Percentiles rank a stretch among this genome's conserved stretches.
Evolutionary conservation across 2,888 invertebrate genomes (phyloP).

Genomic region (Pachydiplax longipennis): DNA sequence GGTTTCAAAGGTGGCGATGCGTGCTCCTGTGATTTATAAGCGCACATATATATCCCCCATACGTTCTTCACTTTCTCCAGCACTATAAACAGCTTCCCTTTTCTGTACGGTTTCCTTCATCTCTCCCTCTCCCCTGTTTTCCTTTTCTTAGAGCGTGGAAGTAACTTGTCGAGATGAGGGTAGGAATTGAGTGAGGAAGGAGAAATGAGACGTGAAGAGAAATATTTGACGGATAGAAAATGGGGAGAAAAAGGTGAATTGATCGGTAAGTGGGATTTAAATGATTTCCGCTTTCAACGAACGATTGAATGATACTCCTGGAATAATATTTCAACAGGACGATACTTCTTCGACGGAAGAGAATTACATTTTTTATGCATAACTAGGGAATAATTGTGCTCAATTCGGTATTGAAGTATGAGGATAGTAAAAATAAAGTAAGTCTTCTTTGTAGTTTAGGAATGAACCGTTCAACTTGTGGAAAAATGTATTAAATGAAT

Average conservation of each 20-base stretch:
- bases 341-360: too few species aligned
- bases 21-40: conserved; percentile 7
- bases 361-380: too few species aligned
- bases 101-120: not conserved
- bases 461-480: too few species aligned
- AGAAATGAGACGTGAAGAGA: not conserved
- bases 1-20: conserved; percentile 14
- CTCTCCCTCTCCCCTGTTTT: not conserved
- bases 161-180: conserved; percentile 7
- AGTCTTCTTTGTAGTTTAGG: too few species aligned
- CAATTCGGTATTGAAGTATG: too few species aligned
- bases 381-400: too few species aligned
- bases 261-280: not conserved
- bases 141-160: not conserved
- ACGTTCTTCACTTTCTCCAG: not conserved
- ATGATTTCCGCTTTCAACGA: too few species aligned
- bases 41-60: not conserved
- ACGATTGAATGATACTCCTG: too few species aligned
- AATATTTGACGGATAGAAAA: not conserved
- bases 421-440: too few species aligned
- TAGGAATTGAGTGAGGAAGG: not conserved
- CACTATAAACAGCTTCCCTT: not conserved
- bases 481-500: too few species aligned
- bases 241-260: not conserved
- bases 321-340: too few species aligned